Evolutionary conservation across 2,797 vertebrate genomes (phyloP), one percentile per base, ranked within the genome.

Genomic region (Garrulus glandarius): DNA sequence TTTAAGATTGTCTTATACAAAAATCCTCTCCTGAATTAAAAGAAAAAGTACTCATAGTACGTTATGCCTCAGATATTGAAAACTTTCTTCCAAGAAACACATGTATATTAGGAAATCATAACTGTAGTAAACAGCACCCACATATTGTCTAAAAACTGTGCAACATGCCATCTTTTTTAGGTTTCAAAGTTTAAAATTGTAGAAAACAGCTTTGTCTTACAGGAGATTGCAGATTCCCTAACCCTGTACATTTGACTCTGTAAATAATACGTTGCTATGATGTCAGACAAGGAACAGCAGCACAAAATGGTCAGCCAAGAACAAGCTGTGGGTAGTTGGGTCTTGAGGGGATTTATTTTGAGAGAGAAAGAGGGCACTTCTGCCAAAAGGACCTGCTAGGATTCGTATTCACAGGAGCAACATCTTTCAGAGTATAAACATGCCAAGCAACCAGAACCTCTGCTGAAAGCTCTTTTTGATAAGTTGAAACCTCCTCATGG

Each of bases 231-330:
- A 39, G 32, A 46, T 27, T 41, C 9, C 18, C 26, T 36, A 70
- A 8, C 10, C 7, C 6, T 23, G 5, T 44, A 37, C 55, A 47
- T 50, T 37, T 84, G 37, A 81, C 26, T 29, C 13, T 46, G 11
- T 39, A 77, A 79, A 64, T 36, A n/a, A 14, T 11, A 27, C 0
- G 3, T 16, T 1, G 1, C 18, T 27, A 24, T 0, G 3, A 41
- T 15, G 17, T 23, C 53, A 67, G 34, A 63, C 4, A 39, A 20
- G 11, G 27, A 19, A 53, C 1, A 1, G 61, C 50, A 78, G 47
- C 43, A 71, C 10, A 26, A 71, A 49, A 63, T 1, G 10, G 19
- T 8, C 23, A 75, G 11, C 26, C 39, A 68, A 69, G 68, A 94
- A 57, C 30, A 72, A 87, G 46, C 72, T 13, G 1, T 1, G 3